These are phyloP conservation scores for Drosophila vallismaia DNA, from an alignment of 2,888 invertebrate species.

Conservation along the genomic window DNA sequence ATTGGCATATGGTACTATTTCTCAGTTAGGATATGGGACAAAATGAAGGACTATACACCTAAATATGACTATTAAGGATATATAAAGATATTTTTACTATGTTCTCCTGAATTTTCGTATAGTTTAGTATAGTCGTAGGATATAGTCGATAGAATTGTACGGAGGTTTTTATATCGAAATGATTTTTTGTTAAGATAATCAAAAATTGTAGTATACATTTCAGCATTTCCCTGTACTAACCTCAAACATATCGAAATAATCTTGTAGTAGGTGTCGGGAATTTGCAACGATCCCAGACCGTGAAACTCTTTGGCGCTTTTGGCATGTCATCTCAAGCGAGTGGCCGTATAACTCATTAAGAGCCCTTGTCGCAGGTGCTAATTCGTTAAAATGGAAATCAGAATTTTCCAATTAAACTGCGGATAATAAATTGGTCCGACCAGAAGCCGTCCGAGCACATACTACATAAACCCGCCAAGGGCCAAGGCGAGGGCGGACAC, in stretches of 20 bases:
- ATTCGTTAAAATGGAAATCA: conserved; percentile 79
- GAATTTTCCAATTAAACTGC: conserved; percentile 79
- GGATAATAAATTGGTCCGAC: conserved; percentile 74
- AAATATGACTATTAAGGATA: too few species aligned
- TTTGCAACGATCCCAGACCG: not conserved
- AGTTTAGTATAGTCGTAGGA: too few species aligned
- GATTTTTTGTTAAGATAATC: too few species aligned
- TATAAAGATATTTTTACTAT: too few species aligned
- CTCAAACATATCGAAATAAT: too few species aligned
- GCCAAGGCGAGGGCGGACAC: conserved; percentile 8
- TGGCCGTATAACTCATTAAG: conserved; percentile 73
- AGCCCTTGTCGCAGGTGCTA: conserved; percentile 78
- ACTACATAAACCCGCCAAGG: conserved; percentile 4
- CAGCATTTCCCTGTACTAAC: not conserved
- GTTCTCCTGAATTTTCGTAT: too few species aligned
- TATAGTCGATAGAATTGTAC: too few species aligned
- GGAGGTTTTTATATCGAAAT: too few species aligned
- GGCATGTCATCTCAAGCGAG: conserved; percentile 58
- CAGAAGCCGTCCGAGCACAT: conserved; percentile 8
- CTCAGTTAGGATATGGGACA: too few species aligned
- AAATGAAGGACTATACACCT: too few species aligned
- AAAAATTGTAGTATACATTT: conserved; percentile 10
- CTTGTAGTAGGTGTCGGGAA: conserved; percentile 5
- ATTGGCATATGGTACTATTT: too few species aligned
- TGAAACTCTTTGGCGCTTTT: conserved; percentile 28